phyloP scores from a whole-genome alignment of 1,140 invertebrate species.

The Drosophila parabipectinata region DNA sequence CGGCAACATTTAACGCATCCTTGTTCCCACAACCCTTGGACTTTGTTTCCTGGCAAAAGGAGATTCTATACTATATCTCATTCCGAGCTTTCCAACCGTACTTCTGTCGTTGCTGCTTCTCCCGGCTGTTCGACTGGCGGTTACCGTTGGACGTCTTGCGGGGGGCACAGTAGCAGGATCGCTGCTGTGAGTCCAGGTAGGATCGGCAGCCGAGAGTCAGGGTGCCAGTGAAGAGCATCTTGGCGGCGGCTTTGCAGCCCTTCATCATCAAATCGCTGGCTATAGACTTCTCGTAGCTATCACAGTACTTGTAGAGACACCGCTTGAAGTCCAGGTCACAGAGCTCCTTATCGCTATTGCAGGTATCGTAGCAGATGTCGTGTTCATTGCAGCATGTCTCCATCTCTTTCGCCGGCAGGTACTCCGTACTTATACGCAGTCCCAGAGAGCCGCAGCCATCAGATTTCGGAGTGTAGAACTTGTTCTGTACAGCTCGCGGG shows the following conservation, averaged over 20 bases:
- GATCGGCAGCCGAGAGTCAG: conserved; percentile 92
- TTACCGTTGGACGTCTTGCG: conserved; percentile 37
- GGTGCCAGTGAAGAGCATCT: conserved; percentile 92
- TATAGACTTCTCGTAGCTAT: conserved; percentile 87
- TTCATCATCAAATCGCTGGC: conserved; percentile 87
- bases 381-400: conserved; percentile 93
- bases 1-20: conserved; percentile 50
- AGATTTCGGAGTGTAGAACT: conserved; percentile 89
- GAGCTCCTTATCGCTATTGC: conserved; percentile 92
- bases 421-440: conserved; percentile 89
- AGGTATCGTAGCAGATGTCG: conserved; percentile 96
- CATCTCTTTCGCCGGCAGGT: conserved; percentile 91
- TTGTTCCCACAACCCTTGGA: conserved; percentile 11
- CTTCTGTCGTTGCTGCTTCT: conserved; percentile 69
- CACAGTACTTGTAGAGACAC: conserved; percentile 93
- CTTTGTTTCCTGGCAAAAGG: background rate
- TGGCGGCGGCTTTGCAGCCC: conserved; percentile 92
- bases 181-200: conserved; percentile 91
- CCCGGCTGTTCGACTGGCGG: conserved; percentile 53
- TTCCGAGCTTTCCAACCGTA: conserved; percentile 81
- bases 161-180: conserved; percentile 89
- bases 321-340: conserved; percentile 94
- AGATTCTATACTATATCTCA: conserved; percentile 58
- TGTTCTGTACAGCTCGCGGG: conserved; percentile 87
- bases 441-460: conserved; percentile 93